Base-by-base conservation (phyloP, 2,888 invertebrate genomes). In the Callyntrura guangdongensis region DNA sequence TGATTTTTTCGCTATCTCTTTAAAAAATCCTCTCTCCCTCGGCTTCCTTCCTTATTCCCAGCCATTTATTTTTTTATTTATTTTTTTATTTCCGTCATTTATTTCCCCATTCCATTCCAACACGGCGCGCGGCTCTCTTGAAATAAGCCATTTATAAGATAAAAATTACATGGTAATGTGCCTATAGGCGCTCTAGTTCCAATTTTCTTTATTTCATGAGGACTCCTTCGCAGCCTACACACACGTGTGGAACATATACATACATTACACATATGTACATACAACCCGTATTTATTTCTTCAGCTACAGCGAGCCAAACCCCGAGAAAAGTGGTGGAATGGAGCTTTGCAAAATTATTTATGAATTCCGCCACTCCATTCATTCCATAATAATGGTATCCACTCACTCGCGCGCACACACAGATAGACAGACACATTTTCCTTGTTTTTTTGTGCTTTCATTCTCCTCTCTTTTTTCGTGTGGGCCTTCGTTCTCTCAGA, bases 101-200 rank as follows among this genome's bases (percentile, higher is more conserved):
- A 67, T 67, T 67, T 67, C 67, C 36, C 36, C 12, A 67, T 67
- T 67, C 36, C 67, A 67, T 59, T 36, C 67, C 64, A 64, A 22
- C 20, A 2, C 17, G 36, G 36, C 36, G 36, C 36, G 36, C 36
- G 36, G 36, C 6, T 17, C 59, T 17, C 67, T 36, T 14, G 67
- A 67, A 67, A 67, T 36, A 67, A 67, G 67, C 67, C 27, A 67
- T 67, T 67, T 67, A 36, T 36, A 36, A 36, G 67, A 67, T 67
- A 67, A 67, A 67, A 67, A 67, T 67, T 67, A 67, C 27, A 67
- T 67, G 67, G 27, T 67, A 67, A 67, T 67, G 67, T 67, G 67
- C 36, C 27, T 67, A 27, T 36, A 36, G 36, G 36, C 36, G 36
- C 36, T 36, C 36, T 36, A 36, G 36, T 27, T 67, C 67, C 67